A percentile compares a stretch with the other conserved stretches of the same genome.
Conservation (phyloP, 2,113 vertebrate species). For the Eptesicus fuscus region DNA sequence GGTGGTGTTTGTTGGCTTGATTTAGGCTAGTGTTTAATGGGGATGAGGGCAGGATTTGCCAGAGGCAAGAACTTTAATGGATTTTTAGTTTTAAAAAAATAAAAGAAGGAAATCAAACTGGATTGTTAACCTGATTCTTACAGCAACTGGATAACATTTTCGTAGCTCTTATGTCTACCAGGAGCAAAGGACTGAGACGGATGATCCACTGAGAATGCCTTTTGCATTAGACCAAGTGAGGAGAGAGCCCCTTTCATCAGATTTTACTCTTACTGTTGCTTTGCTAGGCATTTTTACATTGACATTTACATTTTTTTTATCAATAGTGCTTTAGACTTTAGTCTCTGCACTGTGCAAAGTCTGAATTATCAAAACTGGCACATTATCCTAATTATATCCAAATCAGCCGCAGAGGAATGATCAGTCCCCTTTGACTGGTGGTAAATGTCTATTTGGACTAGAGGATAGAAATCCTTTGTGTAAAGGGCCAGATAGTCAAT, state of each 20-base stretch:
- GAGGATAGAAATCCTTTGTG: not conserved
- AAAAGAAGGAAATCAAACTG: slow-evolving; percentile 8
- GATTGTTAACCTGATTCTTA: not conserved
- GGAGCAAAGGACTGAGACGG: not conserved
- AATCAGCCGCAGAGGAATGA: not conserved
- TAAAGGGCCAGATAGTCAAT: not conserved
- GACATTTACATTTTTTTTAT: not conserved
- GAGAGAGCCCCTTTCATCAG: not conserved
- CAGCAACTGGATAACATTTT: not conserved
- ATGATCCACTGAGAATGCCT: not conserved
- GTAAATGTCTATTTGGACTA: not conserved
- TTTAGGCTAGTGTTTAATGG: not conserved
- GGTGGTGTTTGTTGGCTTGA: not conserved
- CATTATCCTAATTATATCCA: not conserved
- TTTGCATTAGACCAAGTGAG: not conserved
- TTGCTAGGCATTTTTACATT: not conserved
- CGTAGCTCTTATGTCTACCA: not conserved
- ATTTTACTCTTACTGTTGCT: not conserved
- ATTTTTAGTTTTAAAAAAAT: slow-evolving; percentile 6
- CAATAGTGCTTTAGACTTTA: not conserved
- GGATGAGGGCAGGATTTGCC: not conserved
- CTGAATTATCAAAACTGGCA: not conserved
- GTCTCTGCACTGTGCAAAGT: not conserved
- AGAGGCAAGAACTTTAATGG: not conserved
- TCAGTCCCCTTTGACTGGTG: not conserved